Evolutionary conservation across 2,113 vertebrate genomes (phyloP), one percentile per base, ranked within the genome.

Genomic region (Myocastor coypus): DNA sequence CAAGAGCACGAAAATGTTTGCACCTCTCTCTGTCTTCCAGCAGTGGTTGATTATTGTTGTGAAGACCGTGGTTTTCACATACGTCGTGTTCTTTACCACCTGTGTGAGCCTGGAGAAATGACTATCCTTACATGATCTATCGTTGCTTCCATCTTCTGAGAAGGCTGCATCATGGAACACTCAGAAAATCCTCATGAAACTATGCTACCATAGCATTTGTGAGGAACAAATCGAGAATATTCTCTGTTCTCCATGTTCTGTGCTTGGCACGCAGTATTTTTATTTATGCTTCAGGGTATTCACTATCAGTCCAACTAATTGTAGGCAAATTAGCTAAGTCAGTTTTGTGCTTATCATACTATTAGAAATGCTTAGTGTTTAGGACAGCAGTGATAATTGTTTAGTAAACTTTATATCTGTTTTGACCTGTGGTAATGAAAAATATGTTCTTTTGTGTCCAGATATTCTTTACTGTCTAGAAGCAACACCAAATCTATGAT

Each of bases 211-310:
- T 17, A 68, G 14, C 5, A 80, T 52, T 22, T 75, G 2, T 52
- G 63, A 92, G 84, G 37, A 75, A n/a, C 6, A 77, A 95, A 93
- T 28, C 7, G 83, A 86, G 26, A 83, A 19, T 46, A 69, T 92
- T 83, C 9, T 84, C 16, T 0, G 42, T 42, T 59, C n/a, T 90
- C 34, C 20, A 63, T 59, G 73, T 73, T 80, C 17, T 57, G 4
- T 86, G 14, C 13, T 42, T 91, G 55, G 32, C 24, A 17, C 9
- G 22, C 30, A 4, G 64, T 10, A 73, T 78, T 2, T 40, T 75
- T 89, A n/a, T 50, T 66, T 40, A 92, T 59, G 37, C 46, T 69
- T 80, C 59, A 22, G 19, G 19, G 13, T 64, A 42, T 42, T 83
- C 89, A 34, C 28, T 94, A 20, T 68, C 55, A 87, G 78, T 83